Conservation (phyloP, 2,888 invertebrate species). For the Caenorhabditis sp. region DNA sequence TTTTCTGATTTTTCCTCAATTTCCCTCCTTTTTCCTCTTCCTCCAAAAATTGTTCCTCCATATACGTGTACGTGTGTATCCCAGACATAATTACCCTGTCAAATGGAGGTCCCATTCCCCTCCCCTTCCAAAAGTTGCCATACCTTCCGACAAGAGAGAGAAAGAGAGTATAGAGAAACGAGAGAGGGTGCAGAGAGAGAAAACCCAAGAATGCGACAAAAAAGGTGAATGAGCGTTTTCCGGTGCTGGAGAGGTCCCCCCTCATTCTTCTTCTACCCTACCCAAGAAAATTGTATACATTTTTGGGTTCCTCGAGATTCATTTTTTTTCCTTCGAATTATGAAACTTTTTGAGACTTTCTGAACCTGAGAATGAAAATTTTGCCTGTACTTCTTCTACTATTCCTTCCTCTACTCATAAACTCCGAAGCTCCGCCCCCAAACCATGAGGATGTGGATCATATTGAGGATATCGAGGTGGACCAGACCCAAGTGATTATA, state of each 20-base stretch:
- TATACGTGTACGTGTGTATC: background rate
- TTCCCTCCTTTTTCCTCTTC: background rate
- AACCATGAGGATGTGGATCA: constrained; percentile 69
- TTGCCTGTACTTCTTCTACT: background rate
- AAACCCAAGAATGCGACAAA: constrained; percentile 58
- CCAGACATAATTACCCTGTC: constrained; percentile 9
- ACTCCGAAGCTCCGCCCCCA: background rate
- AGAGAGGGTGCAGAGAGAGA: constrained; percentile 22
- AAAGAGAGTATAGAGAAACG: background rate
- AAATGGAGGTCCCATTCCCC: background rate
- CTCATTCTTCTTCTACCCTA: background rate
- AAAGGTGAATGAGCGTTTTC: constrained; percentile 61
- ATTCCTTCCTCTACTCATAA: background rate
- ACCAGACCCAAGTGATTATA: constrained; percentile 79
- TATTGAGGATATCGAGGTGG: constrained; percentile 78
- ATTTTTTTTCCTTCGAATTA: background rate
- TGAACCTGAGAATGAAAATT: background rate
- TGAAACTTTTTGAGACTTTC: background rate
- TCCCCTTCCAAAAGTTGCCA: constrained; percentile 3
- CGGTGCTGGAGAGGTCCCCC: constrained; percentile 33
- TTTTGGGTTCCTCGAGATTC: background rate
- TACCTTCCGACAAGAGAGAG: background rate
- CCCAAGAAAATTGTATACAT: constrained; percentile 44
- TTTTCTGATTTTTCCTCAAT: background rate
- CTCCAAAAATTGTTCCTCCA: constrained; percentile 9